A percentile compares a stretch with the other conserved stretches of the same genome.
Evolutionary conservation across 2,113 vertebrate genomes (phyloP).

Genomic region (Tichodroma muraria): DNA sequence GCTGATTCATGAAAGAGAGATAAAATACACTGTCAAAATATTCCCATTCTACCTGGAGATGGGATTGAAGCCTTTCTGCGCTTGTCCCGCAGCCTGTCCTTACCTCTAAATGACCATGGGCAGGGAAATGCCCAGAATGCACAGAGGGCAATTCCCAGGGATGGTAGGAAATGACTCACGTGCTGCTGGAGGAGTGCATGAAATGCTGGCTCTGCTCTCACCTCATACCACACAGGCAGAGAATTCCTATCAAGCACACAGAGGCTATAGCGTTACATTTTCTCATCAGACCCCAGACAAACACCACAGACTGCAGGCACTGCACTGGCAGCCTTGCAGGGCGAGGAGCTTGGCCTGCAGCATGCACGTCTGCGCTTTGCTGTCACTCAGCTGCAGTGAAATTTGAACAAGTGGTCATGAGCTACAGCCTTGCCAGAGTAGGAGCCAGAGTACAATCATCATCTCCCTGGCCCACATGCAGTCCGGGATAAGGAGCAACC

Average conservation of each 20-base stretch:
- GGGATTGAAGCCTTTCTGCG: not conserved
- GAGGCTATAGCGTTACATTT: constrained; percentile 13
- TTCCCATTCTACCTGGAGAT: not conserved
- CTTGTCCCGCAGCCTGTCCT: not conserved
- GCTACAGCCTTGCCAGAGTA: not conserved
- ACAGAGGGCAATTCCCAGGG: not conserved
- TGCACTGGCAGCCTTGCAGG: not conserved
- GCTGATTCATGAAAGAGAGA: not conserved
- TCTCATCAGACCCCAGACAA: not conserved
- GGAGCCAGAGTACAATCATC: not conserved
- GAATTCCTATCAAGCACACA: constrained; percentile 4
- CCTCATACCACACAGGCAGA: not conserved
- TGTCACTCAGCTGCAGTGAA: not conserved
- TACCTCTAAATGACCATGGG: not conserved
- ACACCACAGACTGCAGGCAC: not conserved
- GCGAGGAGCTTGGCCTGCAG: not conserved
- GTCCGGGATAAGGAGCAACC: not conserved
- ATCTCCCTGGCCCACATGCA: not conserved
- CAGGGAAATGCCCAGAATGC: not conserved
- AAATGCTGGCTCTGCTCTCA: not conserved
- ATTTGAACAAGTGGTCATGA: not conserved
- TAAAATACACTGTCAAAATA: not conserved
- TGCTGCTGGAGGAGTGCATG: not conserved
- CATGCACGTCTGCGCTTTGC: not conserved
- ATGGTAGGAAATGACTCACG: constrained; percentile 2